Evolutionary conservation across 2,888 invertebrate genomes (phyloP).

Genomic region (Caenorhabditis panamensis): DNA sequence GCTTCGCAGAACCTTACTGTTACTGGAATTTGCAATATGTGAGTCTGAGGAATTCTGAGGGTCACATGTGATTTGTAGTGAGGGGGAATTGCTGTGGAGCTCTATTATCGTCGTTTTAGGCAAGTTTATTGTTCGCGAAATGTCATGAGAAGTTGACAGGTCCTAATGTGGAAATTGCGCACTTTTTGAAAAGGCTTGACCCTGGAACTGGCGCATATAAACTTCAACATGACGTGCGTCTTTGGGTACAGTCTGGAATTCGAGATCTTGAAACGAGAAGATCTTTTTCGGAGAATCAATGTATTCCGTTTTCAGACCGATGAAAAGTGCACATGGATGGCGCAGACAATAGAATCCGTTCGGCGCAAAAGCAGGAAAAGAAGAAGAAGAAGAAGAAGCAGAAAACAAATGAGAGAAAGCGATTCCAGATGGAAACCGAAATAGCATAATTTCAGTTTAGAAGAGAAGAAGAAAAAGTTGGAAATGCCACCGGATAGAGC

Average conservation of each 20-base stretch:
- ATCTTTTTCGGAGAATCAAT: background rate
- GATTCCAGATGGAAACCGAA: no score
- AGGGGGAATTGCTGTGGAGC: no score
- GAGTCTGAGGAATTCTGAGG: no score
- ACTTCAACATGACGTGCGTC: no score
- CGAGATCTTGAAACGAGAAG: background rate
- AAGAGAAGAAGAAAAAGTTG: background rate
- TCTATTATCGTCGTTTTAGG: no score
- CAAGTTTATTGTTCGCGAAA: background rate
- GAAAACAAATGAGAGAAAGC: background rate
- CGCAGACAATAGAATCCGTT: constrained; percentile 10
- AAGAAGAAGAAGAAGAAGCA: no score
- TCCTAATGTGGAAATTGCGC: background rate
- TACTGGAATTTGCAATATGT: no score
- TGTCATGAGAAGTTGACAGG: background rate
- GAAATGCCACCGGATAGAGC: background rate
- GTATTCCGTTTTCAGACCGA: constrained; percentile 15
- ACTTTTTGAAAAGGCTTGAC: background rate
- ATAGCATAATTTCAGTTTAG: background rate
- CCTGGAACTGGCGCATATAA: no score
- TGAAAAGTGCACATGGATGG: constrained; percentile 11
- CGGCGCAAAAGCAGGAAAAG: constrained; percentile 9
- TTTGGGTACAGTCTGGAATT: no score
- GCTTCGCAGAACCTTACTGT: background rate
- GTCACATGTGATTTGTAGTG: no score